Evolutionary conservation across 2,113 vertebrate genomes (phyloP).

Genomic region (Tragelaphus imberbis): DNA sequence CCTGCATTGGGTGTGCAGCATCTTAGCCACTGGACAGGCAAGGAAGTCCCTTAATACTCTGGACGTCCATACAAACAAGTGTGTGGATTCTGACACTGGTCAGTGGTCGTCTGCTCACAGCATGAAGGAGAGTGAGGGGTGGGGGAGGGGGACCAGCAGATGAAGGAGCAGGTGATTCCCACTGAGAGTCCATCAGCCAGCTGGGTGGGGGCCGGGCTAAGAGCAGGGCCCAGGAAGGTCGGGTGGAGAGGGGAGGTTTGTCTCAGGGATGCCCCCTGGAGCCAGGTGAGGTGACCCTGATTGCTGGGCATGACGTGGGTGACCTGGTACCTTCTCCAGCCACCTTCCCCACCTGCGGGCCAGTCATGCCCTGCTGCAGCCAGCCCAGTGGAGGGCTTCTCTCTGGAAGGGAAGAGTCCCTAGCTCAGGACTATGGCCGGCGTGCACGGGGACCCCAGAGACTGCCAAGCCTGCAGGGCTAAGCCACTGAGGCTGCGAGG

Average conservation of each 20-base stretch:
- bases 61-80: not conserved
- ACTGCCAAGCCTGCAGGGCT: not conserved
- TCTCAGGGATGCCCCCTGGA: not conserved
- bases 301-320: not conserved
- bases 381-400: not conserved
- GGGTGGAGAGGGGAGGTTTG: not conserved
- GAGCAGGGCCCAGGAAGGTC: not conserved
- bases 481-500: not conserved
- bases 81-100: not conserved
- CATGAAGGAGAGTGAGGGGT: not conserved
- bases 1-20: not conserved
- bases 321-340: no score
- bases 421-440: no score
- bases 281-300: not conserved
- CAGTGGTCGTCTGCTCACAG: not conserved
- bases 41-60: not conserved
- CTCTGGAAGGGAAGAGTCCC: not conserved
- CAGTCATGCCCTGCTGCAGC: not conserved
- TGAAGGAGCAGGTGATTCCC: not conserved
- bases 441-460: not conserved
- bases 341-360: not conserved
- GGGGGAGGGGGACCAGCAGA: no score
- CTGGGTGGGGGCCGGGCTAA: fast-evolving
- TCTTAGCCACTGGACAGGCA: not conserved
- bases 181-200: no score